Conservation (phyloP, 2,888 invertebrate species). For the Adineta ricciae region DNA sequence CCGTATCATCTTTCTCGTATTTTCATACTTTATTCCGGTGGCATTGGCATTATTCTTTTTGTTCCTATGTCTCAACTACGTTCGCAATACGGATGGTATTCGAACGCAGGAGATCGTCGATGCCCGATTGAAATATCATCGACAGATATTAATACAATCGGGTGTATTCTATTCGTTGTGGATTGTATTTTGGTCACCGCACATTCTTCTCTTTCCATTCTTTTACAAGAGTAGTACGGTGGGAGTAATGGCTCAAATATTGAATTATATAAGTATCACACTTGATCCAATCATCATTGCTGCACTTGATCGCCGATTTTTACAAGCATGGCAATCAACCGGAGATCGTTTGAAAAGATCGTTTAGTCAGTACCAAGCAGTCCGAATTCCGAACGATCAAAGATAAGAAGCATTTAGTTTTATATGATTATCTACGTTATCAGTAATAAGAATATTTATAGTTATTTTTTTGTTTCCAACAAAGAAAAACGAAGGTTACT, state of each 20-base stretch:
- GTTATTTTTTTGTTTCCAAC: not conserved
- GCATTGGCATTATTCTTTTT: not conserved
- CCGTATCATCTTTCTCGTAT: not conserved
- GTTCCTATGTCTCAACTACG: not conserved
- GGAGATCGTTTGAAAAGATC: not conserved
- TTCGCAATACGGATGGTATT: not conserved
- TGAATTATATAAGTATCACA: not conserved
- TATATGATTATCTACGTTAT: not conserved
- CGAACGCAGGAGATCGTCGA: not conserved
- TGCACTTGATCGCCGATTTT: not conserved
- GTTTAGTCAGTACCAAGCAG: not conserved
- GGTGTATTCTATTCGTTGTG: not conserved
- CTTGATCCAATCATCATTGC: not conserved
- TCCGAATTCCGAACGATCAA: not conserved
- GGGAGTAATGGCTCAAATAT: not conserved
- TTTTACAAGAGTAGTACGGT: not conserved
- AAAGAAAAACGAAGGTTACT: not conserved
- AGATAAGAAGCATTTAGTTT: not conserved
- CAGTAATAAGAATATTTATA: not conserved
- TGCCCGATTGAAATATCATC: not conserved
- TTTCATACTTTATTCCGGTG: not conserved
- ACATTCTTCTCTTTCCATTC: not conserved
- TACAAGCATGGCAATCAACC: not conserved
- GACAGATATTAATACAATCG: not conserved
- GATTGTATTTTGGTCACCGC: not conserved